Base-by-base conservation (phyloP, 2,888 invertebrate genomes). In the Nebria brevicollis region DNA sequence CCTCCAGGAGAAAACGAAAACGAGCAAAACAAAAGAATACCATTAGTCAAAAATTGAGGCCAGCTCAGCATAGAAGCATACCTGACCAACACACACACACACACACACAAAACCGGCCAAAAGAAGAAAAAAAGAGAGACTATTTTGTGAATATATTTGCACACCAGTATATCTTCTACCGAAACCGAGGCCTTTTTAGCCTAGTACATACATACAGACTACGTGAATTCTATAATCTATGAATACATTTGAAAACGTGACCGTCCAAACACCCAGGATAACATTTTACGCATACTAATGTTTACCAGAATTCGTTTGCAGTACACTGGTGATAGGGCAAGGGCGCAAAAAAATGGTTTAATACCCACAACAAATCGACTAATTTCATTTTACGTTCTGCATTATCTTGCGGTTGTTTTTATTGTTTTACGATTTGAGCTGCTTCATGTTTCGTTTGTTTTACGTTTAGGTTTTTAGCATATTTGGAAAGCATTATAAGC, bases 21-120 rank as follows among this genome's bases (percentile, higher is more conserved):
- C 25, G 66, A 78, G 78, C 73, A 74, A 78, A 78, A 78, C 78
- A 78, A 78, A 78, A 66, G 78, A 78, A 78, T 78, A 73, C 78
- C 78, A 78, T 78, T 78, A 78, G 78, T 78, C 78, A 78, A 78
- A 78, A 78, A 78, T 54, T 78, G 78, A 73, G 77, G 77, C 77
- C 77, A 76, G 41, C 66, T 34, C 34, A 34, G 54, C 54, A 54
- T 54, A 54, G 54, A 54, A 54, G 54, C 13, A 54, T 54, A 54
- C 54, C 54, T 54, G 54, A 54, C 54, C 54, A 54, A 7, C 54
- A 13, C 54, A 54, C 54, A 54, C 54, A 5, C 4, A 7, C 54
- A 54, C 54, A 54, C n/a, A n/a, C n/a, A n/a, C n/a, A n/a, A 54
- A 54, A 54, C 54, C 54, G 11, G 4, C 11, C 54, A 54, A 54